Percentiles rank a stretch among this genome's conserved stretches.
phyloP scores from a whole-genome alignment of 1,140 invertebrate genomes.

The Maconellicoccus hirsutus region DNA sequence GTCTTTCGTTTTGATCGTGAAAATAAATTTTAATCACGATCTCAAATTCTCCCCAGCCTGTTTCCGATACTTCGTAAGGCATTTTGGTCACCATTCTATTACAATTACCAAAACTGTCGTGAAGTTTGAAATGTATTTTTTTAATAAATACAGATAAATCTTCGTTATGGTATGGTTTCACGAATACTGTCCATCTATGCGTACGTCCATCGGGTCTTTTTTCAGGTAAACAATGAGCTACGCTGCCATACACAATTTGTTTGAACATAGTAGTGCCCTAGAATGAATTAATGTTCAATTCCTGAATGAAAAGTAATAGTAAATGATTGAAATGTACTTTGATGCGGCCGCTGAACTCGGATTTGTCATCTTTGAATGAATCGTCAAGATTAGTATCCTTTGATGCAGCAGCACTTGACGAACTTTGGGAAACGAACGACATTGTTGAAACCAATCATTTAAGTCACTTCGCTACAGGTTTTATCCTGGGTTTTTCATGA shows the following conservation, averaged over 20 bases:
- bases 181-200: conserved; percentile 97
- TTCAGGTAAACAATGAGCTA: conserved; percentile 89
- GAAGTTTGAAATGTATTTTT: conserved; percentile 94
- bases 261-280: conserved; percentile 86
- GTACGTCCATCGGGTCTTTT: conserved; percentile 99
- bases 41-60: conserved; percentile 99
- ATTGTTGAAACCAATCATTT: not conserved
- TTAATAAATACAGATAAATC: conserved; percentile 93
- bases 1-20: conserved; percentile 89
- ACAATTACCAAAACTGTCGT: conserved; percentile 93
- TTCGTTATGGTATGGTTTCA: conserved; percentile 86
- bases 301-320: not conserved
- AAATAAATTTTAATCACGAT: conserved; percentile 98
- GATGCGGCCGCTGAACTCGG: not conserved
- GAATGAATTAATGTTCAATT: conserved; percentile 29
- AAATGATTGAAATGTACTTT: not conserved
- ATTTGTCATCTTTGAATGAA: conserved; percentile 10
- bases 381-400: not conserved
- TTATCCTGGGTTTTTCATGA: too few species aligned
- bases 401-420: not conserved
- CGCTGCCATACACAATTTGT: conserved; percentile 93
- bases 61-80: conserved; percentile 95
- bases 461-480: too few species aligned
- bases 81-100: conserved; percentile 86
- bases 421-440: not conserved